Conservation (phyloP, 2,113 vertebrate species). For the Leiothrix lutea region DNA sequence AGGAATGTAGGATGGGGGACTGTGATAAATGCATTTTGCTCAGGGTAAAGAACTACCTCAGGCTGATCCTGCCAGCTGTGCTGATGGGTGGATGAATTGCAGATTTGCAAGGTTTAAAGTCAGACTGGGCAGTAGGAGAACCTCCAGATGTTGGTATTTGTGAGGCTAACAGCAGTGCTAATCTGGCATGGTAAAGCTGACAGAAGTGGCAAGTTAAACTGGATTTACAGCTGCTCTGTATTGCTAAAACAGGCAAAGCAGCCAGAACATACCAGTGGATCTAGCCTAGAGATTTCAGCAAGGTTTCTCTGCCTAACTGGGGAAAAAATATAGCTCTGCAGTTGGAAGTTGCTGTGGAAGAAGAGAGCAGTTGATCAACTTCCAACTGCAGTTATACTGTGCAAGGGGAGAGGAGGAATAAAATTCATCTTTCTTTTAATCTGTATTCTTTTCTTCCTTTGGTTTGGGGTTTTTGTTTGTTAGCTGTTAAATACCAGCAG, state of each 20-base stretch:
- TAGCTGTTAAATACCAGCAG: neutral
- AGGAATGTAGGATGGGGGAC: neutral
- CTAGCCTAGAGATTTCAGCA: neutral
- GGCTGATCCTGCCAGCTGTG: neutral
- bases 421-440: neutral
- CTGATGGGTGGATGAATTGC: neutral
- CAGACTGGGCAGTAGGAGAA: neutral
- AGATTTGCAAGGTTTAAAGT: neutral
- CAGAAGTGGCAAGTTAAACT: conserved; percentile 43
- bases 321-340: neutral
- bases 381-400: neutral
- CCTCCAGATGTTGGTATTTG: conserved; percentile 40
- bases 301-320: neutral
- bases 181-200: conserved; percentile 23
- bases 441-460: neutral
- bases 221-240: conserved; percentile 55
- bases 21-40: neutral
- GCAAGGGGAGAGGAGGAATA: neutral
- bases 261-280: neutral
- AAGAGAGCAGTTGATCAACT: neutral
- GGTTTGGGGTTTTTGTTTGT: neutral
- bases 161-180: conserved; percentile 17
- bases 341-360: neutral
- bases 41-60: neutral
- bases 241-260: conserved; percentile 18